Percentiles rank a stretch among this genome's conserved stretches.
Conservation (phyloP, 37 sponge, comb jelly and placozoan genomes). For the Amphimedon queenslandica region DNA sequence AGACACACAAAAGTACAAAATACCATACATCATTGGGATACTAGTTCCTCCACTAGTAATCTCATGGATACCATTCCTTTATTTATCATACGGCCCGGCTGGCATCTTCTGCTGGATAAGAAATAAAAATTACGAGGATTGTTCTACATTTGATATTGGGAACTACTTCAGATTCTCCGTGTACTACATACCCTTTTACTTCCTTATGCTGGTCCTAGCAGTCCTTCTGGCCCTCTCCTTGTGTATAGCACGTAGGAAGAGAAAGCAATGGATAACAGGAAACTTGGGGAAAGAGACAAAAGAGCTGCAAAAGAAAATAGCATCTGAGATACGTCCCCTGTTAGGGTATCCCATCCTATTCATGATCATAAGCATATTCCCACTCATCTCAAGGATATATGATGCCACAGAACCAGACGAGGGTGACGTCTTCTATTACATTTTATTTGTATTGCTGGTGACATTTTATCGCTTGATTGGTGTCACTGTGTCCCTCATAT, state of each 20-base stretch:
- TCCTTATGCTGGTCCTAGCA: conserved; percentile 20
- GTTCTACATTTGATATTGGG: conserved; percentile 4
- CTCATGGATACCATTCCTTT: conserved; percentile 54
- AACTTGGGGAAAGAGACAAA: too few species aligned
- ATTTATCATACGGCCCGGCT: conserved; percentile 40
- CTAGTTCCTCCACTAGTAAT: conserved; percentile 33
- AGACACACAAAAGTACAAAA: neutral
- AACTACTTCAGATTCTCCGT: conserved; percentile 15
- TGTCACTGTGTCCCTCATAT: neutral
- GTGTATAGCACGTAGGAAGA: neutral
- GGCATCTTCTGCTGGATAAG: conserved; percentile 75
- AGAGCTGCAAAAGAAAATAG: too few species aligned
- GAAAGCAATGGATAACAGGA: neutral
- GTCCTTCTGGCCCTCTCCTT: neutral
- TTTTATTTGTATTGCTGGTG: too few species aligned
- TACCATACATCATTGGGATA: conserved; percentile 7
- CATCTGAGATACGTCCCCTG: neutral
- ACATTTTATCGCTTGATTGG: neutral
- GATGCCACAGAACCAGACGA: neutral
- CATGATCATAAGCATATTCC: neutral
- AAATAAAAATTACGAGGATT: neutral
- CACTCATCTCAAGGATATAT: neutral
- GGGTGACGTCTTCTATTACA: too few species aligned
- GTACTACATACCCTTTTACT: conserved; percentile 50
- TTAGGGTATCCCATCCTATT: neutral